phyloP scores from a whole-genome alignment of 1,140 invertebrate genomes.

The Pristionchus pacificus region DNA sequence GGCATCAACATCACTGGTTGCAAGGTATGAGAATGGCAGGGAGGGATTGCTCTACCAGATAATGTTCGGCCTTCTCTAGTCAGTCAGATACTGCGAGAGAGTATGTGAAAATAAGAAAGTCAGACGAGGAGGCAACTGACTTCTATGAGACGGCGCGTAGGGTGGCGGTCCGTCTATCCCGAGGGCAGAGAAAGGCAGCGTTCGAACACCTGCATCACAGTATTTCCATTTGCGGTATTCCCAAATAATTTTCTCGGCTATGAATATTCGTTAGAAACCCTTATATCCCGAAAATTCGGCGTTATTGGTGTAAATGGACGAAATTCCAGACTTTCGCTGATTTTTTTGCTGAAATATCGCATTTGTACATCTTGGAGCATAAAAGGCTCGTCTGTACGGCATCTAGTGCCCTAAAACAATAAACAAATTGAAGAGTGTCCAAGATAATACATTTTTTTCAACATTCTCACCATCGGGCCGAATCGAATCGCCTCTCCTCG shows the following conservation, averaged over 20 bases:
- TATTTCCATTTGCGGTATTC: not conserved
- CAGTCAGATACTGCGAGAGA: conserved; percentile 18
- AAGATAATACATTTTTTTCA: no score
- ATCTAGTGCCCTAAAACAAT: no score
- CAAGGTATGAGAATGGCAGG: not conserved
- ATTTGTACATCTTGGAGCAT: conserved; percentile 23
- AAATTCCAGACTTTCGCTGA: not conserved
- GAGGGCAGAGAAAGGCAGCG: conserved; percentile 23
- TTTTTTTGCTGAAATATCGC: not conserved
- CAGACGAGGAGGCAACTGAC: conserved; percentile 21
- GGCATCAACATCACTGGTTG: conserved; percentile 16
- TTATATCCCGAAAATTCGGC: no score
- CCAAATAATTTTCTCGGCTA: no score
- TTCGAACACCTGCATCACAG: conserved; percentile 20
- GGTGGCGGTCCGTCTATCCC: conserved; percentile 47
- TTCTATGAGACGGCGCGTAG: conserved; percentile 32
- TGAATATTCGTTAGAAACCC: no score
- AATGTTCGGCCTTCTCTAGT: no score
- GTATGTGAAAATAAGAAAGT: conserved; percentile 4
- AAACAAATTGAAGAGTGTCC: no score
- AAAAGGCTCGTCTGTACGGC: no score
- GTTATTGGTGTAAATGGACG: conserved; percentile 3
- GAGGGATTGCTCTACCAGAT: not conserved
- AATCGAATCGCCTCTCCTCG: conserved; percentile 6
- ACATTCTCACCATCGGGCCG: no score